Base-by-base conservation (phyloP, 2,888 invertebrate genomes). In the Vannuccia rotundouncinata region DNA sequence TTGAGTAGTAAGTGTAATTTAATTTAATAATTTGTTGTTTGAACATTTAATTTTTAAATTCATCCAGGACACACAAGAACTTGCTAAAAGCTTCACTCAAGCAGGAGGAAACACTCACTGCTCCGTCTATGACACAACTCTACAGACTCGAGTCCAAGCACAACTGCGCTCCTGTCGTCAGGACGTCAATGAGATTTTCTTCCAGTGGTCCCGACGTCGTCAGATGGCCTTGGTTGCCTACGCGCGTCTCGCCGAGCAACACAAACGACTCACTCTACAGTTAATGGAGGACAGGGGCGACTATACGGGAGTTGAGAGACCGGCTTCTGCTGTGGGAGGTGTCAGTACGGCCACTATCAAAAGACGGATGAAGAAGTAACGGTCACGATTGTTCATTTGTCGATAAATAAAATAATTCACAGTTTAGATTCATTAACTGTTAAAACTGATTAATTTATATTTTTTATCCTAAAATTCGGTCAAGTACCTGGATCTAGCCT, bases 211-310 rank as follows among this genome's bases (percentile, higher is more conserved):
- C 2, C 22, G 10, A 2, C 66, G 66, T 2, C 10, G 66, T n/a
- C 66, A 66, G 66, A 5, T 66, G 66, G 66, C 66, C 25, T 27
- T 66, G 66, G 66, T 66, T 17, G 66, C 66, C 66, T 66, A 66
- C 66, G 13, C 66, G 22, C 10, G 66, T 2, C 66, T 66, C 2
- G 66, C 66, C 25, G 66, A 66, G 2, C 66, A 66, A 22, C 66
- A 66, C 22, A 17, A 27, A 2, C 5, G 13, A 27, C 66, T 66
- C 17, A 66, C 66, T n/a, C 66, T 66, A 2, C 66, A 66, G 66
- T 66, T 66, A 27, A 22, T 13, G 66, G 66, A 66, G 66, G 10
- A 22, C 2, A 27, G 22, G 25, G 66, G 66, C 22, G 66, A 27
- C 2, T 17, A 17, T 5, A 22, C 66, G 17, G 66, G 66, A 2